A percentile compares a stretch with the other conserved stretches of the same genome.
phyloP scores from a whole-genome alignment of 2,113 vertebrate species.

The Chaetorhynchus papuensis region DNA sequence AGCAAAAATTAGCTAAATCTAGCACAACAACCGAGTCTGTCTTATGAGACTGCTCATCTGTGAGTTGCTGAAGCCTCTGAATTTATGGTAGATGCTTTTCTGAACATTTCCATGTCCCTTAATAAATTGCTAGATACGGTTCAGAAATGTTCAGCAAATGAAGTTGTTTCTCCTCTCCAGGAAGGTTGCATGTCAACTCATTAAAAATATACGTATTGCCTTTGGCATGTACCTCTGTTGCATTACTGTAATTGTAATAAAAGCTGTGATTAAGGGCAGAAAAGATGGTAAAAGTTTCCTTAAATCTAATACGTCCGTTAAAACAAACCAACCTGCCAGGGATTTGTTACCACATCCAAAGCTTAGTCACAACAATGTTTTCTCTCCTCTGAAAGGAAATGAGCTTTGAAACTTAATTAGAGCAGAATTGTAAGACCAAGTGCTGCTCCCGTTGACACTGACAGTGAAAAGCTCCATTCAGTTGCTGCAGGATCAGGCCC shows the following conservation, averaged over 20 bases:
- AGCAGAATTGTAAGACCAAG: not conserved
- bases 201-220: slow-evolving; percentile 66
- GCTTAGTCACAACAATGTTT: slow-evolving; percentile 72
- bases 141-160: not conserved
- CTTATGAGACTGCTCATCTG: not conserved
- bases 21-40: not conserved
- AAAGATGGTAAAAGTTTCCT: slow-evolving; percentile 68
- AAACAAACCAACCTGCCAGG: slow-evolving; percentile 67
- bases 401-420: slow-evolving; percentile 62
- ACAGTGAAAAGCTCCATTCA: slow-evolving; percentile 8
- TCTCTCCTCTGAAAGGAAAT: slow-evolving; percentile 65
- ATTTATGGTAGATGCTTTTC: not conserved
- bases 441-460: not conserved
- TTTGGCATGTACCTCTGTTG: slow-evolving; percentile 51
- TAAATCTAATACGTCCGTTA: slow-evolving; percentile 55
- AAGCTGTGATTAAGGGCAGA: slow-evolving; percentile 59
- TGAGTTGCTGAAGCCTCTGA: not conserved
- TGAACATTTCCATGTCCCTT: not conserved
- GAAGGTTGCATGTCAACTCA: slow-evolving; percentile 57
- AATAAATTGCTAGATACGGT: slow-evolving; percentile 27
- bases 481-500: not conserved
- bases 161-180: slow-evolving; percentile 33
- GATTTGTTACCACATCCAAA: slow-evolving; percentile 65
- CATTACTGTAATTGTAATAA: slow-evolving; percentile 65
- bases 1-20: slow-evolving; percentile 7